Evolutionary conservation across 2,888 invertebrate genomes (phyloP), one percentile per base, ranked within the genome.

Genomic region (Venustoraphidia nigricollis): DNA sequence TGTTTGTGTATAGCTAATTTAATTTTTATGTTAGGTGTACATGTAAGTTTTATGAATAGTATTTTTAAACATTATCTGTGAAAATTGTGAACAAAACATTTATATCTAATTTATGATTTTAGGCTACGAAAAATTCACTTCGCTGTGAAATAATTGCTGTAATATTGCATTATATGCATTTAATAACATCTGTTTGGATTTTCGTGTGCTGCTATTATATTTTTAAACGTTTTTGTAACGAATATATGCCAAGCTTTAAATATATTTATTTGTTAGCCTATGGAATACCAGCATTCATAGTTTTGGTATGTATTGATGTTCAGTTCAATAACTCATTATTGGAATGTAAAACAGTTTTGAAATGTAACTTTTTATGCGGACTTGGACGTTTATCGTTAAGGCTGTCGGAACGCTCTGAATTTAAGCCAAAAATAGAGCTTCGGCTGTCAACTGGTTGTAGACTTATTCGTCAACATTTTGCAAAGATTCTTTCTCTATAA

Each of bases 151-250:
- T 77, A 45, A 75, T 81, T 45, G 81, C 83, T 0, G 63, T 83
- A 9, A 64, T 79, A 3, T 68, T 83, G 9, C 82, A 83, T 61
- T 83, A 83, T 63, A 71, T 81, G 1, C 80, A 83, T 60, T 69
- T 83, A 44, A 74, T 77, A 10, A 77, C 80, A 50, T 75, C 80
- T 1, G 75, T 79, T 63, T 83, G 83, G 83, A 75, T 83, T 53
- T 76, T 81, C 44, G 70, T 78, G 2, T 71, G 80, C 53, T 79
- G 78, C 10, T 75, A 79, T 55, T 76, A 78, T 57, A 72, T 76
- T 3, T 78, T 76, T 57, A 76, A 76, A 55, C 65, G 66, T 54
- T 67, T 73, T 50, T 71, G 74, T 1, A 65, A 61, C 51, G 62
- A 59, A 51, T 62, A 62, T 48, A 57, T 72, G 44, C 61, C 75